A percentile compares a stretch with the other conserved stretches of the same genome.
These are phyloP conservation scores for Nasonia vitripennis DNA, from an alignment of 1,140 invertebrate genomes.

Conservation along the genomic window DNA sequence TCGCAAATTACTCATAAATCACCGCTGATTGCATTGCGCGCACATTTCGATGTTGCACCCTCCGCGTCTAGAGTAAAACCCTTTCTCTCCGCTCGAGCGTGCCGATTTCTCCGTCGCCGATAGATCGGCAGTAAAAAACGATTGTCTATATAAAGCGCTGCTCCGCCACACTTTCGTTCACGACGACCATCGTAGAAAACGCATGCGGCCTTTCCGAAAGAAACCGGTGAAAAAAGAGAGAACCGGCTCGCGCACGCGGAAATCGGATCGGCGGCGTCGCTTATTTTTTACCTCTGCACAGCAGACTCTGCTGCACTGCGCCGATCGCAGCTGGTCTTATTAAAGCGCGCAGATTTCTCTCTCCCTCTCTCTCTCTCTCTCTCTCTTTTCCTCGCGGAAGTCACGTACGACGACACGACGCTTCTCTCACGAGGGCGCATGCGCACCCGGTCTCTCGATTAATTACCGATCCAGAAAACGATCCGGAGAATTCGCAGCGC, in stretches of 20 bases:
- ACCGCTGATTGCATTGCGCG: too few species aligned
- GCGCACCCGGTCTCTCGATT: not conserved
- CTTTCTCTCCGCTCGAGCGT: not conserved
- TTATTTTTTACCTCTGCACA: too few species aligned
- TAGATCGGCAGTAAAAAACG: not conserved
- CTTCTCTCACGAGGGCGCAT: slow-evolving; percentile 20
- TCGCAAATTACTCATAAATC: too few species aligned
- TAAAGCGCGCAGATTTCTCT: not conserved
- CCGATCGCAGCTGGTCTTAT: too few species aligned
- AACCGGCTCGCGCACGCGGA: not conserved
- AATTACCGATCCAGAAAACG: slow-evolving; percentile 57
- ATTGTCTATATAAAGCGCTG: too few species aligned
- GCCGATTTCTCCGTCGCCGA: not conserved
- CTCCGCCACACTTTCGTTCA: not conserved
- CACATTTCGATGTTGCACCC: not conserved
- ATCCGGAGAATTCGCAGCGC: slow-evolving; percentile 62
- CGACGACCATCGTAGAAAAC: not conserved
- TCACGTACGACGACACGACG: not conserved
- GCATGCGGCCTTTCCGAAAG: not conserved
- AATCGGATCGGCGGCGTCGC: not conserved
- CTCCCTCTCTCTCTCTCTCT: not conserved
- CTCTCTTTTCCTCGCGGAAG: slow-evolving; percentile 22
- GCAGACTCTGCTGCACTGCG: too few species aligned
- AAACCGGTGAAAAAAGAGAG: not conserved
- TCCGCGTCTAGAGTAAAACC: not conserved